Evolutionary conservation across 2,888 invertebrate genomes (phyloP), one percentile per base, ranked within the genome.

Genomic region (Pachydiplax longipennis): DNA sequence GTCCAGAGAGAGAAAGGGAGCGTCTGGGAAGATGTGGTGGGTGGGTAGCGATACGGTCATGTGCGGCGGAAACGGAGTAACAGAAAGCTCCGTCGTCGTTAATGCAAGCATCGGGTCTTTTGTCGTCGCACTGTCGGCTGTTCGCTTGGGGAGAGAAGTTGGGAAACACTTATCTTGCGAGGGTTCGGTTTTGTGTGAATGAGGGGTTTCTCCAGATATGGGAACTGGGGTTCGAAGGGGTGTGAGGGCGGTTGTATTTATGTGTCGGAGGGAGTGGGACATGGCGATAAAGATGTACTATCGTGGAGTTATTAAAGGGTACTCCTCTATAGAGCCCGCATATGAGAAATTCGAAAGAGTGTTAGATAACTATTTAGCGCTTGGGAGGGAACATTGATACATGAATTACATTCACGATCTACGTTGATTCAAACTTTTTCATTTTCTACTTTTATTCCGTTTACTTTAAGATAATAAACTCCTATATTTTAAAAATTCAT

Each of bases 71-170:
- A 87, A 87, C 87, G 87, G 87, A 48, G 58, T 37, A 61, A 40
- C 87, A 87, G 61, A 87, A 87, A 87, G 87, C 87, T 15, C 61
- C 61, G 87, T 31, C 87, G 61, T 87, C 87, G 87, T 37, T 87
- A 87, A 87, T 87, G 87, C 58, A 87, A 87, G 87, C 58, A 87
- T 87, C 87, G 87, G 87, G 37, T 53, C 87, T 61, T 58, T 87
- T 87, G 53, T 61, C 82, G 53, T 53, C 83, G 83, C 83, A 58
- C 18, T 35, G 53, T 44, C 44, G 44, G 44, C 44, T 44, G 44
- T 44, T 44, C 44, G 44, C n/a, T 73, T 73, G 73, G 73, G 73
- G 73, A 73, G 53, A 37, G 37, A 37, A 53, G 53, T 44, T 8
- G 81, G 40, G 81, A 61, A 61, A 61, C 61, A 65, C 87, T 87